Conservation (phyloP, 2,113 vertebrate genomes). For the human region GRCh38 chr3:77121001-77121500, state of each 20-base stretch:
- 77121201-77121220: too few species aligned
- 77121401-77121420: neutral
- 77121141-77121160: too few species aligned
- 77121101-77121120: too few species aligned
- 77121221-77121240: too few species aligned
- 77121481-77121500: neutral
- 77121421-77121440: neutral
- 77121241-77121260: neutral
- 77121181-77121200: too few species aligned
- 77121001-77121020: too few species aligned
- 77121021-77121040: too few species aligned
- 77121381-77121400: neutral
- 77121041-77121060: too few species aligned
- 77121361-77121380: neutral
- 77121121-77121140: too few species aligned
- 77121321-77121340: neutral
- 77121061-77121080: too few species aligned
- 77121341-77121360: neutral
- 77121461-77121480: neutral
- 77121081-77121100: too few species aligned
- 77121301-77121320: neutral
- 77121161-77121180: too few species aligned
- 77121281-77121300: neutral
- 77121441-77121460: neutral
- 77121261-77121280: neutral